Base-by-base conservation (phyloP, 2,113 vertebrate species). In the Malurus elegans region DNA sequence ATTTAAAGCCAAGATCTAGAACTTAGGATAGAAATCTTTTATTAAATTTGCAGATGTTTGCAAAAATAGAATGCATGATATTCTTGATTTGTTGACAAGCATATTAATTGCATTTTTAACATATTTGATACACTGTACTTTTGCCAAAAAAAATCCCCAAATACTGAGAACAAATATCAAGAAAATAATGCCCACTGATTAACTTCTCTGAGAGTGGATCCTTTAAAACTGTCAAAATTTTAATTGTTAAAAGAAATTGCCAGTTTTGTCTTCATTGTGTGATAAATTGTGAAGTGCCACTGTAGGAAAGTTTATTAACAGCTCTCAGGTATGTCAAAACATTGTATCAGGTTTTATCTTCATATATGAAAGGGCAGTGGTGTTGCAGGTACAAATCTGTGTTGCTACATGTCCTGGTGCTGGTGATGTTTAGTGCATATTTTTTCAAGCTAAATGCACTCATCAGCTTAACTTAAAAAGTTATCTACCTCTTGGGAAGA, bases 71-170 rank as follows among this genome's bases (percentile, higher is more conserved):
- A 60, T 31, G 13, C 18, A 4, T 12, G 6, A 17, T 58, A 36
- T 53, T 65, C 87, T 79, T 54, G 29, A 10, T 56, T 8, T 72
- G 45, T 34, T 36, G 26, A 45, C 40, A 79, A 58, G 10, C 21
- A 66, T 9, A 42, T 36, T 61, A 65, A 73, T 4, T 72, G 5
- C 23, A 57, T 54, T 94, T 80, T 38, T 7, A 69, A 61, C 82
- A 12, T 6, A 47, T 62, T 88, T 66, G 4, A 47, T 47, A 57
- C 14, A 12, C 11, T 17, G 36, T 4, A 23, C 42, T 83, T 90
- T 96, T 79, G 17, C 9, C 14, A 50, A 57, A 79, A 48, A 57
- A 79, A 34, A 0, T 0, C 3, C 7, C 44, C 0, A 0, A 79
- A 53, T 32, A 50, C 11, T 38, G 13, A 56, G 21, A 78, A 71